phyloP scores from a whole-genome alignment of 2,797 vertebrate genomes.

The Sebastes wilsoni region DNA sequence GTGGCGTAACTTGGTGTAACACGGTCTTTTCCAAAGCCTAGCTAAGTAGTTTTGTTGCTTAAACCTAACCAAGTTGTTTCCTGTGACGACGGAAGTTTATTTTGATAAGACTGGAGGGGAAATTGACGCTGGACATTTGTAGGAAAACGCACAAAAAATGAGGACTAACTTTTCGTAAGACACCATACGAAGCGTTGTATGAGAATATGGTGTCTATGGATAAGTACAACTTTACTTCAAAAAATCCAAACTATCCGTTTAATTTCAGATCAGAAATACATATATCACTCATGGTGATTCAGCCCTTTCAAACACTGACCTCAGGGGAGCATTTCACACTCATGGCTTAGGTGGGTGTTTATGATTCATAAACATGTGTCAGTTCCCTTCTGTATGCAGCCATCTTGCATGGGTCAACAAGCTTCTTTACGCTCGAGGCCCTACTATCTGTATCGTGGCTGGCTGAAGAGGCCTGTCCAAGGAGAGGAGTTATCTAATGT shows the following conservation, averaged over 20 bases:
- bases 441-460: slow-evolving; percentile 18
- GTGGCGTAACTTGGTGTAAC: too few relatives aligned
- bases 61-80: too few relatives aligned
- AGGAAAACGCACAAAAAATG: too few relatives aligned
- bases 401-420: slow-evolving; percentile 13
- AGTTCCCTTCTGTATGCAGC: neutral
- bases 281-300: slow-evolving; percentile 11
- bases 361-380: slow-evolving; percentile 6
- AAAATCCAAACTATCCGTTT: neutral
- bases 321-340: neutral
- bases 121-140: too few relatives aligned
- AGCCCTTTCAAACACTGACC: neutral
- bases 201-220: neutral
- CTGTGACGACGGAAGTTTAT: too few relatives aligned
- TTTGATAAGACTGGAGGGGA: too few relatives aligned
- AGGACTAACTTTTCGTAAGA: too few relatives aligned
- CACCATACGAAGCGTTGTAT: too few relatives aligned
- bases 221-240: neutral
- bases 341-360: slow-evolving; percentile 26
- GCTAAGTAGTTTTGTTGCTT: too few relatives aligned
- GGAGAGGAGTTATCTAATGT: slow-evolving; percentile 41
- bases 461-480: slow-evolving; percentile 1
- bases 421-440: slow-evolving; percentile 25
- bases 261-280: neutral
- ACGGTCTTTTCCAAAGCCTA: too few relatives aligned